Percentiles rank a stretch among this genome's conserved stretches.
These are phyloP conservation scores for Lasaia peninsularis DNA, from an alignment of 1,140 invertebrate genomes.

Conservation along the genomic window DNA sequence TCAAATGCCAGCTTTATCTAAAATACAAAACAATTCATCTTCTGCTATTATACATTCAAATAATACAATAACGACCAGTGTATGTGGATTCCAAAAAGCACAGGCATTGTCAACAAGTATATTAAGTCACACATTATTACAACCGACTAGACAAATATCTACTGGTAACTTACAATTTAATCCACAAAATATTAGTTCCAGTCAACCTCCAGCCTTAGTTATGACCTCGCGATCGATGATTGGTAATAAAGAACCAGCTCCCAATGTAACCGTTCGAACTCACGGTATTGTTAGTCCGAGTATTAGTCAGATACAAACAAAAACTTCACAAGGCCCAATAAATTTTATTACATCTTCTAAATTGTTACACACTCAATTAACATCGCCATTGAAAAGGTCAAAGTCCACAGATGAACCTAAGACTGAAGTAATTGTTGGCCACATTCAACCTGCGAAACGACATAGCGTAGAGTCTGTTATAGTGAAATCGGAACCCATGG, in stretches of 20 bases:
- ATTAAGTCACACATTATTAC: conserved; percentile 68
- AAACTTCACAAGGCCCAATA: conserved; percentile 45
- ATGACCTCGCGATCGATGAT: conserved; percentile 70
- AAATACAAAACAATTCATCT: conserved; percentile 62
- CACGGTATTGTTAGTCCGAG: conserved; percentile 56
- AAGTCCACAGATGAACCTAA: conserved; percentile 77
- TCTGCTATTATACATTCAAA: conserved; percentile 54
- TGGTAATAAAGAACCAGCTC: conserved; percentile 58
- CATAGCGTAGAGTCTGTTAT: conserved; percentile 74
- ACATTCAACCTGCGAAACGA: conserved; percentile 69
- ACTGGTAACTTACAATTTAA: conserved; percentile 68
- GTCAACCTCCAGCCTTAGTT: conserved; percentile 74
- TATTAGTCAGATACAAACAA: conserved; percentile 54
- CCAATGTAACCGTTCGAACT: conserved; percentile 66
- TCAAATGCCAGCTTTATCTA: conserved; percentile 74
- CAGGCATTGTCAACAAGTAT: conserved; percentile 67
- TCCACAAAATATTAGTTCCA: conserved; percentile 70
- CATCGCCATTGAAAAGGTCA: conserved; percentile 74
- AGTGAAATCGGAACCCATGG: conserved; percentile 74
- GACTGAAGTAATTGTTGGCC: conserved; percentile 67
- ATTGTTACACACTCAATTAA: conserved; percentile 78
- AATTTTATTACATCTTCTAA: conserved; percentile 73
- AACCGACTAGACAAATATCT: conserved; percentile 63
- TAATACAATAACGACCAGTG: conserved; percentile 63
- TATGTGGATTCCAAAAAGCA: conserved; percentile 52